Percentiles rank a stretch among this genome's conserved stretches.
Conservation (phyloP, 2,888 invertebrate genomes). For the Aphodius sticticus region DNA sequence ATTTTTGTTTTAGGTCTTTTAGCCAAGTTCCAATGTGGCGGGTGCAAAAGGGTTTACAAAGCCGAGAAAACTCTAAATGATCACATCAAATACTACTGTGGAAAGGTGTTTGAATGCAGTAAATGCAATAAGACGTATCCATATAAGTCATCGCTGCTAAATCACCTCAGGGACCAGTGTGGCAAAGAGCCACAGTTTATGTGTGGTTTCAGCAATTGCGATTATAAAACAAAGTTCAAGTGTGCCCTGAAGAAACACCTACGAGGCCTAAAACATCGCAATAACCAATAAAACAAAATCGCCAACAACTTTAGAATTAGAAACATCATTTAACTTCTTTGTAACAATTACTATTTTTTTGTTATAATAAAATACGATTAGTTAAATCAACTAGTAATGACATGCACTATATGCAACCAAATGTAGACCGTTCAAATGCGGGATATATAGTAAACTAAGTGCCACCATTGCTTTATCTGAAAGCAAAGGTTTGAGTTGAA, state of each 20-base stretch:
- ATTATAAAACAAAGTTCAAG: slow-evolving; percentile 12
- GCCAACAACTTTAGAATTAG: too few relatives aligned
- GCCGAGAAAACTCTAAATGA: not conserved
- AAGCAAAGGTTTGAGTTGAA: too few relatives aligned
- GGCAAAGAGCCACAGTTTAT: slow-evolving; percentile 27
- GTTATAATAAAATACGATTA: too few relatives aligned
- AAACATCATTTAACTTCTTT: too few relatives aligned
- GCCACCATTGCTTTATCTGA: too few relatives aligned
- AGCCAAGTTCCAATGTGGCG: not conserved
- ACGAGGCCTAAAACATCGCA: not conserved
- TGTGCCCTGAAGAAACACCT: not conserved
- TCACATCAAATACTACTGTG: slow-evolving; percentile 54
- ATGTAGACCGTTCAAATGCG: too few relatives aligned
- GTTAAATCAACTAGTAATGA: too few relatives aligned
- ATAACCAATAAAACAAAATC: not conserved
- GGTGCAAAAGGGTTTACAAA: slow-evolving; percentile 15
- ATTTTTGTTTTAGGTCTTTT: not conserved
- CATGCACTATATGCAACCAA: too few relatives aligned
- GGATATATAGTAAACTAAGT: too few relatives aligned
- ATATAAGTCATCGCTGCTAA: not conserved
- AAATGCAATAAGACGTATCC: not conserved
- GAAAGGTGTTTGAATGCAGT: not conserved
- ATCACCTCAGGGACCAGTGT: not conserved
- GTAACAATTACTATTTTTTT: too few relatives aligned
- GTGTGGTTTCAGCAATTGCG: slow-evolving; percentile 25